Conservation (phyloP, 2,797 vertebrate species). For the Cossypha polioptera region DNA sequence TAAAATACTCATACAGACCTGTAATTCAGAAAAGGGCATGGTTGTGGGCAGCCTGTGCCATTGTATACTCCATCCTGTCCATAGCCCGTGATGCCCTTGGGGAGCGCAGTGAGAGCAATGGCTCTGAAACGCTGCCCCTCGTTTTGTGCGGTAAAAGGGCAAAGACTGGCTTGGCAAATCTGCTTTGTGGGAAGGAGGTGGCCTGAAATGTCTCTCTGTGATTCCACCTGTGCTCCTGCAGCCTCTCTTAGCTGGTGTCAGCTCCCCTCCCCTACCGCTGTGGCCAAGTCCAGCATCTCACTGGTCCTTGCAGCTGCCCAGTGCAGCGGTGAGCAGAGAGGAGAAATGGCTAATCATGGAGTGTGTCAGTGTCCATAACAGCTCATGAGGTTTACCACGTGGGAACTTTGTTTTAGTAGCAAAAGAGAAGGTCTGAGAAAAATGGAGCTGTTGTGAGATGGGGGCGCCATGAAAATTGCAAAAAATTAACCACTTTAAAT, state of each 20-base stretch:
- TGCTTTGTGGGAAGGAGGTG: neutral
- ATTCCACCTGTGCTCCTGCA: neutral
- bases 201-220: fast-evolving
- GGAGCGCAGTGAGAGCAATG: fast-evolving
- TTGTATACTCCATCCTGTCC: fast-evolving
- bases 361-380: neutral
- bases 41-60: neutral
- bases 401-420: neutral
- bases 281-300: neutral
- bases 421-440: neutral
- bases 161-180: neutral
- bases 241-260: neutral
- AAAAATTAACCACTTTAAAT: neutral
- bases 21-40: neutral
- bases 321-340: neutral
- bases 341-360: neutral
- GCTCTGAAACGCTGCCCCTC: fast-evolving
- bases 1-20: neutral
- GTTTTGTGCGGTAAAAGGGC: neutral
- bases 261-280: fast-evolving
- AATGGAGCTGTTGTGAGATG: neutral
- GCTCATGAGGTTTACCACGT: neutral
- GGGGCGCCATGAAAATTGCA: neutral
- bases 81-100: fast-evolving
- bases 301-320: neutral